A percentile compares a stretch with the other conserved stretches of the same genome.
These are phyloP conservation scores for Heliconius nattereri DNA, from an alignment of 1,140 invertebrate genomes.

Conservation along the genomic window DNA sequence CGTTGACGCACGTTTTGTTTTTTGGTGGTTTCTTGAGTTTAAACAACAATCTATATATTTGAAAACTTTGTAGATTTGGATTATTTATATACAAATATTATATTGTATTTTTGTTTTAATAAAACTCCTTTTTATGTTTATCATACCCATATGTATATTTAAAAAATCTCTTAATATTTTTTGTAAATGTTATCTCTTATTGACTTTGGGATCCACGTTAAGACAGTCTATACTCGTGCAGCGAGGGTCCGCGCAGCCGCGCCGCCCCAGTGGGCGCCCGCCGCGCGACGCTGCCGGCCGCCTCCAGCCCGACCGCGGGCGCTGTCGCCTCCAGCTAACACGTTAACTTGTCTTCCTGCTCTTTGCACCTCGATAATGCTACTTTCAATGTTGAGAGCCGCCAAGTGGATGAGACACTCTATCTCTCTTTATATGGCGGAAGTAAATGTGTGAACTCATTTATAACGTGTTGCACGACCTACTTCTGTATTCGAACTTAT, in stretches of 20 bases:
- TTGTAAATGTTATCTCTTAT: too few species aligned
- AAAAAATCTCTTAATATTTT: too few species aligned
- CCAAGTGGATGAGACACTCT: background rate
- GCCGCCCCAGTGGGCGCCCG: constrained; percentile 8
- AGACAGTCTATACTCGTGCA: too few species aligned
- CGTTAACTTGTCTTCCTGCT: background rate
- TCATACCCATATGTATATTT: too few species aligned
- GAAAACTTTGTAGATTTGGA: too few species aligned
- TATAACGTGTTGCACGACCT: constrained; percentile 42
- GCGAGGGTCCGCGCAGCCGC: background rate
- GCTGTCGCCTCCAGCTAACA: constrained; percentile 4
- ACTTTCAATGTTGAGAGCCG: background rate
- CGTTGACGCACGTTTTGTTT: too few species aligned
- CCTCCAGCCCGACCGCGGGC: background rate
- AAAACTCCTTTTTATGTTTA: too few species aligned
- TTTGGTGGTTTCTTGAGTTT: too few species aligned
- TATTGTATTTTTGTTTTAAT: too few species aligned
- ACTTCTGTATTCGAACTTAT: constrained; percentile 27
- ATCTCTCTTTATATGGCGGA: background rate
- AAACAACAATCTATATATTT: too few species aligned
- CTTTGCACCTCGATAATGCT: background rate
- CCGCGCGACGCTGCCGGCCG: constrained; percentile 15
- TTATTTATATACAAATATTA: too few species aligned
- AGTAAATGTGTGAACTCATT: constrained; percentile 26
- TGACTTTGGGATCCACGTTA: too few species aligned